Evolutionary conservation across 2,888 invertebrate species (phyloP).

Genomic region (Leucania comma): DNA sequence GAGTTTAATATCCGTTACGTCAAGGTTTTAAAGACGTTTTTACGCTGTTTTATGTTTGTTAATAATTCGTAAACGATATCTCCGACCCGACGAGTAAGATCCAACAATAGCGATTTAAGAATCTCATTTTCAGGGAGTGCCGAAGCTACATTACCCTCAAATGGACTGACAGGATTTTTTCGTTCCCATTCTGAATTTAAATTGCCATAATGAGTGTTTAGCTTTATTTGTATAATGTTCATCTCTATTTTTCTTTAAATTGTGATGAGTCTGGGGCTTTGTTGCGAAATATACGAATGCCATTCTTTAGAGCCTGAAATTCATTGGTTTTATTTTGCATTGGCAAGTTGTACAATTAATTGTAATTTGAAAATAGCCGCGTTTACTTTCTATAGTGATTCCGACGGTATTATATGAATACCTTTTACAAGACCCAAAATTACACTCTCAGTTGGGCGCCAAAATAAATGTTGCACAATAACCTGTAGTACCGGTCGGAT

Average conservation of each 20-base stretch:
- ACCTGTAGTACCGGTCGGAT: constrained; percentile 39
- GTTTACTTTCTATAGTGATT: too few species aligned
- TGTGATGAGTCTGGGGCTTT: background rate
- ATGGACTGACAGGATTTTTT: constrained; percentile 55
- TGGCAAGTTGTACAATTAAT: background rate
- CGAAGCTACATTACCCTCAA: constrained; percentile 60
- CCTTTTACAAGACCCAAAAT: background rate
- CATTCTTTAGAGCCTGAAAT: background rate
- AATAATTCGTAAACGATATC: constrained; percentile 63
- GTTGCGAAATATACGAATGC: background rate
- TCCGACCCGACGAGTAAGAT: constrained; percentile 51
- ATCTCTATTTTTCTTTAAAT: constrained; percentile 39
- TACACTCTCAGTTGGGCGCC: constrained; percentile 53
- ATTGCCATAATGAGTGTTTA: constrained; percentile 48
- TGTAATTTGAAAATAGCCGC: constrained; percentile 16
- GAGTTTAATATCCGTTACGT: constrained; percentile 42
- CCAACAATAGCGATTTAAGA: constrained; percentile 62
- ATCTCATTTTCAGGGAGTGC: constrained; percentile 56
- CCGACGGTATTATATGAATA: background rate
- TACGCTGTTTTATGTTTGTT: constrained; percentile 63
- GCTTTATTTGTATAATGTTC: constrained; percentile 60
- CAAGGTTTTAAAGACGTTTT: constrained; percentile 45
- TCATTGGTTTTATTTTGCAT: background rate
- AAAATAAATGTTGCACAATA: constrained; percentile 59
- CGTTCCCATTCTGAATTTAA: constrained; percentile 47